These are phyloP conservation scores for Danio rerio DNA, from an alignment of 2,113 vertebrate genomes.

Conservation along the genomic window GRCz12tu NC_133177.1:34610501-34611000, in stretches of 20 bases:
- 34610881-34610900: slow-evolving; percentile 15
- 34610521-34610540: slow-evolving; percentile 27
- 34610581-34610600: slow-evolving; percentile 28
- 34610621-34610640: slow-evolving; percentile 26
- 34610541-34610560: neutral
- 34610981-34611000: neutral
- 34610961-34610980: slow-evolving; percentile 22
- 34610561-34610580: slow-evolving; percentile 3
- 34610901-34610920: slow-evolving; percentile 19
- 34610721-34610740: slow-evolving; percentile 7
- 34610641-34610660: slow-evolving; percentile 25
- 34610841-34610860: slow-evolving; percentile 16
- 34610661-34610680: slow-evolving; percentile 24
- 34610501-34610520: neutral
- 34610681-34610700: slow-evolving; percentile 24
- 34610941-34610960: neutral
- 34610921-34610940: neutral
- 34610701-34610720: slow-evolving; percentile 29
- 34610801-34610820: neutral
- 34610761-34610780: neutral
- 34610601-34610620: slow-evolving; percentile 27
- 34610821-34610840: slow-evolving; percentile 13
- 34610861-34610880: slow-evolving; percentile 20
- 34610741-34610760: neutral
- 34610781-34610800: slow-evolving; percentile 10